These are phyloP conservation scores for Ancistrus triradiatus DNA, from an alignment of 2,113 vertebrate genomes.

Conservation along the genomic window DNA sequence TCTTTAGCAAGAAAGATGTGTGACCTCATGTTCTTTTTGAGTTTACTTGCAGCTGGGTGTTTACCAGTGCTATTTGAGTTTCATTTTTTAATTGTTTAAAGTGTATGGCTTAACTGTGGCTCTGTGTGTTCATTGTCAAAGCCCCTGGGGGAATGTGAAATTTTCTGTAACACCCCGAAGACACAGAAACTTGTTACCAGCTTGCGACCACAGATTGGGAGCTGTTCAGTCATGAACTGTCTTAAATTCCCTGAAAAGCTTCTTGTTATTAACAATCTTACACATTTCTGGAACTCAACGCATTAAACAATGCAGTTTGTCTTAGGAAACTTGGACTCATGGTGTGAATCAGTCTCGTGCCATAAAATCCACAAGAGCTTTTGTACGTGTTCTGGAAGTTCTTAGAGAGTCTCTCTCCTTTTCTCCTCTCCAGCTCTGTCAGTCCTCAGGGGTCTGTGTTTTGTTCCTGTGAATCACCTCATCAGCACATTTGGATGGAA, in stretches of 20 bases:
- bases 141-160: no score
- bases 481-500: conserved; percentile 34
- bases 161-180: background rate
- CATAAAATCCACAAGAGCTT: conserved; percentile 2
- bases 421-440: background rate
- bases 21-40: no score
- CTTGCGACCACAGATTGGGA: conserved; percentile 1
- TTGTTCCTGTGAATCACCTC: conserved; percentile 20
- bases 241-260: no score
- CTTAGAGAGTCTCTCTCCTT: background rate
- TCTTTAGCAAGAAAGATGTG: no score
- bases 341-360: background rate
- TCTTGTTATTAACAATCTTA: no score
- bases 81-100: no score
- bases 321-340: background rate
- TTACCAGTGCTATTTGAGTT: no score
- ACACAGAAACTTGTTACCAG: background rate
- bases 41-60: no score
- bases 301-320: background rate
- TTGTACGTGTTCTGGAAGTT: background rate
- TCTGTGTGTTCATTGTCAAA: background rate
- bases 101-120: background rate
- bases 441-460: conserved; percentile 17
- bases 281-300: background rate
- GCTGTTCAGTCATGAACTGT: no score